Evolutionary conservation across 2,113 vertebrate species (phyloP), one percentile per base, ranked within the genome.

Genomic region (Oxygymnocypris stewartii): DNA sequence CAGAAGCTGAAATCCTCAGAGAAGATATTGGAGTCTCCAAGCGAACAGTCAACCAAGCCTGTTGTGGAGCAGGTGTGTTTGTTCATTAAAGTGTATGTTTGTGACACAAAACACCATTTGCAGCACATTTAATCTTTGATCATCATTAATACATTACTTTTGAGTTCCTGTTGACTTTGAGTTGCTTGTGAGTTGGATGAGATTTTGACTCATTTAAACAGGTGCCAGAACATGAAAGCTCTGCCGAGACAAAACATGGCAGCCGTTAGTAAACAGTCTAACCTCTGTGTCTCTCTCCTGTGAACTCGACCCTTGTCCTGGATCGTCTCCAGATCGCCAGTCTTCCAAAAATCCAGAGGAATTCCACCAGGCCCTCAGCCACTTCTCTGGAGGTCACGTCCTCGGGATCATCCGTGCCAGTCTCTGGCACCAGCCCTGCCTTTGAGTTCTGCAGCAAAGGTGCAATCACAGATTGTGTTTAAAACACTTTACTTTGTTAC

Each of bases 351-450:
- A 91, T 93, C 78, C 87, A 91, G 61, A 94, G 86, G 89, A 90
- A 90, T 82, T 92, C 91, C 54, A 57, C 63, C 0, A 95, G 93
- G 91, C 92, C 87, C 13, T 81, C 93, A 0, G 76, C 85, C 59
- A 85, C 35, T 61, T 87, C 90, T 37, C 92, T 93, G 87, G 96
- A 96, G 31, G 86, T 88, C 0, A 47, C 92, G 0, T 85, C 92
- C 69, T 88, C 89, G 16, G 90, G 92, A 63, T 2, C 89, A 80
- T 67, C 77, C 13, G 80, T 83, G 47, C 86, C 92, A 75, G 87
- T 92, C 69, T 71, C 93, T 0, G 89, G 86, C 44, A 92, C 92
- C 76, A 92, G 94, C 88, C 86, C 95, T 3, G 96, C 97, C 51
- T 86, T 93, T 31, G 94, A 95, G 79, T 44, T 90, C 77, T 78